phyloP scores from a whole-genome alignment of 2,888 invertebrate species.

The Campopleginae sp. region DNA sequence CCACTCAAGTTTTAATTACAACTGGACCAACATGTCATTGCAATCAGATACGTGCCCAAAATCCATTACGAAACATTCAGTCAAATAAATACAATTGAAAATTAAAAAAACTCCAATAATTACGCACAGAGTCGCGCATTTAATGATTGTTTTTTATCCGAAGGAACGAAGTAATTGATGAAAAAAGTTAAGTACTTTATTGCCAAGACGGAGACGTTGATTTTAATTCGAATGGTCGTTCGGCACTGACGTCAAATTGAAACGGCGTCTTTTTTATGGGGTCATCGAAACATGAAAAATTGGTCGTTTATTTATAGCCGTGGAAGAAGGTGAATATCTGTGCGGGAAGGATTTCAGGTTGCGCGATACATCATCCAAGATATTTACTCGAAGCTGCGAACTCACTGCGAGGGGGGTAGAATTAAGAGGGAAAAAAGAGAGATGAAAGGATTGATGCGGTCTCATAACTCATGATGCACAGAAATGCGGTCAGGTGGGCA shows the following conservation, averaged over 20 bases:
- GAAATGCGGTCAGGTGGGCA: slow-evolving; percentile 81
- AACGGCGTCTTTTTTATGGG: slow-evolving; percentile 7
- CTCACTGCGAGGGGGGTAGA: neutral
- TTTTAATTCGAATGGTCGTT: slow-evolving; percentile 55
- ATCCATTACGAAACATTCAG: neutral
- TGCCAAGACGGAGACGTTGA: neutral
- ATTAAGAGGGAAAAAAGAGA: slow-evolving; percentile 41
- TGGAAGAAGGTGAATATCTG: slow-evolving; percentile 1
- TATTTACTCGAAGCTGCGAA: slow-evolving; percentile 41
- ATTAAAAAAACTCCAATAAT: neutral
- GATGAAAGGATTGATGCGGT: slow-evolving; percentile 75
- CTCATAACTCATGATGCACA: slow-evolving; percentile 77
- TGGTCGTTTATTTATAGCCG: slow-evolving; percentile 11
- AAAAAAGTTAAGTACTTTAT: neutral
- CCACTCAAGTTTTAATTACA: neutral
- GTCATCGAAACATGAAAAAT: slow-evolving; percentile 35
- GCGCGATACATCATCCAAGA: slow-evolving; percentile 22
- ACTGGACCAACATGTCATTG: neutral
- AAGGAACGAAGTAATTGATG: neutral
- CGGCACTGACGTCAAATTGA: slow-evolving; percentile 13
- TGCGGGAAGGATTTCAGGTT: slow-evolving; percentile 43
- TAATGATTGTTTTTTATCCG: neutral
- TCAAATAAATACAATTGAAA: neutral
- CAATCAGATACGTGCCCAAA: neutral
- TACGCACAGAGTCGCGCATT: neutral